Evolutionary conservation across 2,113 vertebrate species (phyloP).

Genomic region (Uropsilus gracilis): DNA sequence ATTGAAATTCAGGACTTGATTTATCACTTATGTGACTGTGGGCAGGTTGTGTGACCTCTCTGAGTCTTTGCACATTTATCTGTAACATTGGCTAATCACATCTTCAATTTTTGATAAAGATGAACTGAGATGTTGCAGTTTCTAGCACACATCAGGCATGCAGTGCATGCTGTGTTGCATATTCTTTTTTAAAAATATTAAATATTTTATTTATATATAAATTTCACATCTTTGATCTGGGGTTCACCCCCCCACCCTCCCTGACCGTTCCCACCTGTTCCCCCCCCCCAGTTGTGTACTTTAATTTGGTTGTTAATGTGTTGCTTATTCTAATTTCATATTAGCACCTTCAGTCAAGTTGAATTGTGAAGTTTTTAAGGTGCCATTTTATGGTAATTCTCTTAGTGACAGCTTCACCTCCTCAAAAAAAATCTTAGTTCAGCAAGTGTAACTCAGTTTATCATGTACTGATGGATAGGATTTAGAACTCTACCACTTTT

Average conservation of each 20-base stretch:
- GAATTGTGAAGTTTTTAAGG: conserved; percentile 4
- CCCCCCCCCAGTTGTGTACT: too few species aligned
- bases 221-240: too few species aligned
- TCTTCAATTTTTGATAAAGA: neutral
- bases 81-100: neutral
- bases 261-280: too few species aligned
- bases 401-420: neutral
- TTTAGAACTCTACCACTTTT: neutral
- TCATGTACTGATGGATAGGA: neutral
- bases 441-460: neutral
- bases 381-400: neutral
- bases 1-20: neutral
- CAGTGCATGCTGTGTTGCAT: neutral
- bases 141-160: neutral
- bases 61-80: conserved; percentile 21
- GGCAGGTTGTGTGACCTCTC: neutral
- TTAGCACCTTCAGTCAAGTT: neutral
- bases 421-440: neutral
- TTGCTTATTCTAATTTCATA: neutral
- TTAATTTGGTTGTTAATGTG: too few species aligned
- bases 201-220: too few species aligned
- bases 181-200: too few species aligned
- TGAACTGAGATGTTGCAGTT: neutral
- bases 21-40: neutral
- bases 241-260: too few species aligned